Percentiles rank a stretch among this genome's conserved stretches.
Conservation (phyloP, 2,888 invertebrate species). For the Chironomus tentans region DNA sequence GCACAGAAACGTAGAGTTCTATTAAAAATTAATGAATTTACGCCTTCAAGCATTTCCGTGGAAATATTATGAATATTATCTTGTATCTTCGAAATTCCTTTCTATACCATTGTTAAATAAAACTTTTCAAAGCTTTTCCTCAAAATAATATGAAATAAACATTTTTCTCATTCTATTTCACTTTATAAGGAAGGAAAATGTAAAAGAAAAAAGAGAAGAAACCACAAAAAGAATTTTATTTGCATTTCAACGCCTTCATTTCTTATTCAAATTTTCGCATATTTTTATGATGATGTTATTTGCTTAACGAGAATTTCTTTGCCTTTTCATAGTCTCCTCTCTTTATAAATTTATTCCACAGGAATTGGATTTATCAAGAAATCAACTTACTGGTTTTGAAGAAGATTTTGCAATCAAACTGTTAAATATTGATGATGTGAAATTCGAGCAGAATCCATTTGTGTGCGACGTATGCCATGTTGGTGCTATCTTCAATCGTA, state of each 20-base stretch:
- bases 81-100: too few relatives aligned
- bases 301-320: background rate
- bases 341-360: constrained; percentile 38
- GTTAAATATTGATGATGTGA: constrained; percentile 41
- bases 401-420: constrained; percentile 39
- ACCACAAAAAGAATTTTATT: background rate
- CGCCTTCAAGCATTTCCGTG: too few relatives aligned
- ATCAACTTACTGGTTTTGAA: constrained; percentile 52
- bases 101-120: too few relatives aligned
- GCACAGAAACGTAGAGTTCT: too few relatives aligned
- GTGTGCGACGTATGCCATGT: constrained; percentile 43
- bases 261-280: background rate
- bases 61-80: too few relatives aligned
- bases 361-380: constrained; percentile 61
- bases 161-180: too few relatives aligned
- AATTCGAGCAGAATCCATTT: constrained; percentile 42
- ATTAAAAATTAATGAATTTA: too few relatives aligned
- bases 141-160: too few relatives aligned
- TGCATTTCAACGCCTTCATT: background rate
- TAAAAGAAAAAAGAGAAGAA: background rate
- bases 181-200: too few relatives aligned
- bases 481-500: constrained; percentile 42
- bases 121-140: too few relatives aligned
- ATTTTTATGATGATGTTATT: background rate
- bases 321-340: background rate